Evolutionary conservation across 2,113 vertebrate genomes (phyloP).

Genomic region (Cisticola juncidis): DNA sequence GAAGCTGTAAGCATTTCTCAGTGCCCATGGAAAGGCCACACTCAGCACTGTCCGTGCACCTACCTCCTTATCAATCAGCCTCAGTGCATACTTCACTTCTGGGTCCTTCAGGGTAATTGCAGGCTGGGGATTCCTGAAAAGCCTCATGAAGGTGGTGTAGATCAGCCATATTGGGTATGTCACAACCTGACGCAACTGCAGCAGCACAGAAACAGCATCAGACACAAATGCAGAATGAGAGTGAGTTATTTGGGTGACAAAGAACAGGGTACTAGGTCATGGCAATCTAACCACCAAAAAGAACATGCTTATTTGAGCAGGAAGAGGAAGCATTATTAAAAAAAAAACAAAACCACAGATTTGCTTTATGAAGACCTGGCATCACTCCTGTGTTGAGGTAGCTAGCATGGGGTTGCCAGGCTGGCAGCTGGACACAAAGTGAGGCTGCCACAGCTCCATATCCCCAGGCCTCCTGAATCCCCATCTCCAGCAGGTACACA

Average conservation of each 20-base stretch:
- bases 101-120: slow-evolving; percentile 76
- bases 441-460: neutral
- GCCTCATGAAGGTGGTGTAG: slow-evolving; percentile 58
- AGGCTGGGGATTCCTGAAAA: slow-evolving; percentile 54
- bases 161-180: slow-evolving; percentile 67
- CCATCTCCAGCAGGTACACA: neutral
- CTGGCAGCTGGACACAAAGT: accelerated
- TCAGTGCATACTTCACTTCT: slow-evolving; percentile 75
- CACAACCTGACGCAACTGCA: slow-evolving; percentile 66
- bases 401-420: accelerated
- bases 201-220: neutral
- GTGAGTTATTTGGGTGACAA: neutral
- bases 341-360: neutral
- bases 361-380: neutral
- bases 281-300: neutral
- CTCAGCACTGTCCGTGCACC: neutral
- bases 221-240: accelerated
- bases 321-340: neutral
- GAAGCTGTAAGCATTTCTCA: neutral
- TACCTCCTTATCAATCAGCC: slow-evolving; percentile 77
- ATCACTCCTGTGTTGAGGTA: neutral
- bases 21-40: accelerated
- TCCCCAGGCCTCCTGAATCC: neutral
- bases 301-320: neutral
- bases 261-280: neutral